Base-by-base conservation (phyloP, 2,113 vertebrate genomes). In the Galemys pyrenaicus region DNA sequence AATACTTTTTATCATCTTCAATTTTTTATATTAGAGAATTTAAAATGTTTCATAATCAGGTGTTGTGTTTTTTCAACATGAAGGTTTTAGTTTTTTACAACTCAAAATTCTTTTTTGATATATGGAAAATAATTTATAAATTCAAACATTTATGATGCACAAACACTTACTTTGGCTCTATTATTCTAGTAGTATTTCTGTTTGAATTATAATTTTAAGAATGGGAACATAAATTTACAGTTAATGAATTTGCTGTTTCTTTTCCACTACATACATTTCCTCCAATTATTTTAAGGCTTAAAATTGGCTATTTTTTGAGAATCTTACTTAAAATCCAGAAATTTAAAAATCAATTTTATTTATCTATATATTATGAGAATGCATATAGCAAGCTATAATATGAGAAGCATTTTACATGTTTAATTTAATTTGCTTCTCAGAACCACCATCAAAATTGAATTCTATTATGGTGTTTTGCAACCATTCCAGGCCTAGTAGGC, bases 181-280 rank as follows among this genome's bases (percentile, higher is more conserved):
- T 56, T 78, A 56, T 46, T n/a, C 91, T 62, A n/a, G 9, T 46
- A 68, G 54, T 87, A 85, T 37, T 78, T 90, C 37, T 60, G 19
- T 87, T 75, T 92, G 82, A 70, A 77, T 91, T 85, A 94, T 60
- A 75, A 10, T 60, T 74, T 93, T 91, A 30, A 68, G 37, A 68
- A 37, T 41, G 89, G 49, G 17, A 67, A 32, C 49, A 91, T 68
- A 77, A 87, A 51, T 10, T 89, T 68, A 82, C 6, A 83, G 58
- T 62, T 54, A 94, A 70, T 94, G 44, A 89, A 77, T 26, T 92
- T 95, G 9, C 15, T 93, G 26, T 81, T 82, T 68, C 37, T 89
- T 67, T 24, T 79, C 39, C 5, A n/a, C 67, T 56, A 58, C 28
- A 81, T 44, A 90, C 46, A 4, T 41, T 92, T 80, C 30, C 79